phyloP scores from a whole-genome alignment of 1,140 invertebrate genomes.

The Meloidogyne floridensis region DNA sequence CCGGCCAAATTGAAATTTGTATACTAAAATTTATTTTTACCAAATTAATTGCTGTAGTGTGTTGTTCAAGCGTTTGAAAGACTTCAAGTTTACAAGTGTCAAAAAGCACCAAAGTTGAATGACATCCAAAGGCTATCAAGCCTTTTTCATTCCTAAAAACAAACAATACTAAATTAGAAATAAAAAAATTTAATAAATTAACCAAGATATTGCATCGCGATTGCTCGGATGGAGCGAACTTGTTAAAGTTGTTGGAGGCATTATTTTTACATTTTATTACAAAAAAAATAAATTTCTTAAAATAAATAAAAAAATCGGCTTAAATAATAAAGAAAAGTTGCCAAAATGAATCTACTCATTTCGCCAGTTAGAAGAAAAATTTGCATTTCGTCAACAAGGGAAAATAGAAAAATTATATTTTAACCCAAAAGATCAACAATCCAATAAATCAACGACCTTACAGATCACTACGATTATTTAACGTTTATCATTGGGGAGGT shows the following conservation, averaged over 20 bases:
- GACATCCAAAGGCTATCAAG: slow-evolving; percentile 46
- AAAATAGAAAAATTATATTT: too few species aligned
- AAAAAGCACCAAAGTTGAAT: slow-evolving; percentile 42
- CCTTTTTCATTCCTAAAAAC: slow-evolving; percentile 46
- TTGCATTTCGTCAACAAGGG: not conserved
- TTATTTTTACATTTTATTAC: not conserved
- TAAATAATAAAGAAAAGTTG: not conserved
- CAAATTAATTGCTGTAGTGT: slow-evolving; percentile 48
- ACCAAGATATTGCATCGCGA: slow-evolving; percentile 53
- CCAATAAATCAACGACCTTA: too few species aligned
- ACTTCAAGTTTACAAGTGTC: slow-evolving; percentile 39
- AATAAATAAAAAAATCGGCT: not conserved
- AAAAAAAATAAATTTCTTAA: not conserved
- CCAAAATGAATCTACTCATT: not conserved
- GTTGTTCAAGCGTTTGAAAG: slow-evolving; percentile 54
- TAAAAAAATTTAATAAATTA: slow-evolving; percentile 24
- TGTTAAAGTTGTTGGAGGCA: slow-evolving; percentile 37
- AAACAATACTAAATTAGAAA: too few species aligned
- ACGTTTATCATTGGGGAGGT: too few species aligned
- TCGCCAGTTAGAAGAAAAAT: not conserved
- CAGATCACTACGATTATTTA: too few species aligned
- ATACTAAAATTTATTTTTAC: too few species aligned
- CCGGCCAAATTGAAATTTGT: too few species aligned
- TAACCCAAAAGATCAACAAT: too few species aligned
- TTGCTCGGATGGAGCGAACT: slow-evolving; percentile 51